These are phyloP conservation scores for Onychostruthus taczanowskii DNA, from an alignment of 2,113 vertebrate species.

Conservation along the genomic window DNA sequence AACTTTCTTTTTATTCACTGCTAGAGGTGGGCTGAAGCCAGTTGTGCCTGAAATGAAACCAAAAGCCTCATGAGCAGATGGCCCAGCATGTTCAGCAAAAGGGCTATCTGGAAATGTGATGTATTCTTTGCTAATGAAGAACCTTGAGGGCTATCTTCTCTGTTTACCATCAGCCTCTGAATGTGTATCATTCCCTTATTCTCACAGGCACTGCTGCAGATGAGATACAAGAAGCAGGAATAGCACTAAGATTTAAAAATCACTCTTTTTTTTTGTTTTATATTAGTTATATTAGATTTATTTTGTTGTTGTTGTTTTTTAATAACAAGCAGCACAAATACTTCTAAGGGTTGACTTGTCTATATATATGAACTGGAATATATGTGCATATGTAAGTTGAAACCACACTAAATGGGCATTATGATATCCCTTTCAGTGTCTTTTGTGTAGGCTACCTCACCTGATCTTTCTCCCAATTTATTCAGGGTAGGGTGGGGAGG, in stretches of 20 bases:
- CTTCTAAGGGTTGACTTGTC: not conserved
- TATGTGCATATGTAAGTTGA: not conserved
- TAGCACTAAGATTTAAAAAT: not conserved
- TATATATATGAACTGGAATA: not conserved
- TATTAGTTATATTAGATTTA: not conserved
- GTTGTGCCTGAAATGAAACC: slow-evolving; percentile 65
- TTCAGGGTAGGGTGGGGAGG: not conserved
- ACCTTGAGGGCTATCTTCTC: slow-evolving; percentile 38
- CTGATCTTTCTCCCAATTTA: not conserved
- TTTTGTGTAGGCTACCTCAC: not conserved
- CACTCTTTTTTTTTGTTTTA: not conserved
- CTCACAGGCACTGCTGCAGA: not conserved
- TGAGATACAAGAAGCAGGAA: not conserved
- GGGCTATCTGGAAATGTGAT: slow-evolving; percentile 38
- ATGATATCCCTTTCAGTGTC: not conserved
- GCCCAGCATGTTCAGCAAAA: slow-evolving; percentile 50
- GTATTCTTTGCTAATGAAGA: slow-evolving; percentile 64
- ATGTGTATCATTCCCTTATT: not conserved
- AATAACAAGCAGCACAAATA: not conserved
- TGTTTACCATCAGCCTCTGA: slow-evolving; percentile 27
- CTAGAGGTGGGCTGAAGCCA: slow-evolving; percentile 57
- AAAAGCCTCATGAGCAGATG: slow-evolving; percentile 65
- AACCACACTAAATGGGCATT: not conserved
- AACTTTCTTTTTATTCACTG: slow-evolving; percentile 53
- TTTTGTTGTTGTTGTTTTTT: not conserved